Evolutionary conservation across 2,888 invertebrate genomes (phyloP).

Genomic region (Germaria angustata): DNA sequence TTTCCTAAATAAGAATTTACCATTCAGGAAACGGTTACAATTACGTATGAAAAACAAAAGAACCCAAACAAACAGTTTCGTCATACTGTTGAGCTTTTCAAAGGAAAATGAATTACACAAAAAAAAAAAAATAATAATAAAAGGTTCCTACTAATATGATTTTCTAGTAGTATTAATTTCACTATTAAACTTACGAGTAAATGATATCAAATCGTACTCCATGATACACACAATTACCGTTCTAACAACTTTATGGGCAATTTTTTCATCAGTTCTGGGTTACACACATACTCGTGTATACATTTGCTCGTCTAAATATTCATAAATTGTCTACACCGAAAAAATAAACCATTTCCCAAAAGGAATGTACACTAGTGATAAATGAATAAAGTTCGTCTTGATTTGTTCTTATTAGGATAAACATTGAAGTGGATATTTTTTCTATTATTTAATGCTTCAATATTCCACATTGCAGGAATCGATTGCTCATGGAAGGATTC

Average conservation of each 20-base stretch:
- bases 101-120: constrained; percentile 1
- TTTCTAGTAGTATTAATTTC: constrained; percentile 11
- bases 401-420: too few relatives aligned
- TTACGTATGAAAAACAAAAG: constrained; percentile 13
- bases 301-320: constrained; percentile 40
- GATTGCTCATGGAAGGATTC: too few relatives aligned
- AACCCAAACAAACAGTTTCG: background rate
- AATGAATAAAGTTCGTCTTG: too few relatives aligned
- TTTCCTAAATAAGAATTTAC: constrained; percentile 26
- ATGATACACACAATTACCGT: constrained; percentile 39
- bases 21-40: constrained; percentile 36
- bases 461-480: too few relatives aligned
- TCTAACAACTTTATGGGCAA: constrained; percentile 61
- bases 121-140: background rate
- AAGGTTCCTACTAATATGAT: constrained; percentile 6
- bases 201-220: constrained; percentile 29
- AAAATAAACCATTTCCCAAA: too few relatives aligned
- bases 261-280: constrained; percentile 10
- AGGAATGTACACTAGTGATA: too few relatives aligned
- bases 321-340: background rate
- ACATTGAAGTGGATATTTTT: too few relatives aligned
- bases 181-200: background rate
- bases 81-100: background rate
- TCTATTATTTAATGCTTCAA: too few relatives aligned
- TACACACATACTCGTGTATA: background rate